phyloP scores from a whole-genome alignment of 2,113 vertebrate species.

The Canis aureus region DNA sequence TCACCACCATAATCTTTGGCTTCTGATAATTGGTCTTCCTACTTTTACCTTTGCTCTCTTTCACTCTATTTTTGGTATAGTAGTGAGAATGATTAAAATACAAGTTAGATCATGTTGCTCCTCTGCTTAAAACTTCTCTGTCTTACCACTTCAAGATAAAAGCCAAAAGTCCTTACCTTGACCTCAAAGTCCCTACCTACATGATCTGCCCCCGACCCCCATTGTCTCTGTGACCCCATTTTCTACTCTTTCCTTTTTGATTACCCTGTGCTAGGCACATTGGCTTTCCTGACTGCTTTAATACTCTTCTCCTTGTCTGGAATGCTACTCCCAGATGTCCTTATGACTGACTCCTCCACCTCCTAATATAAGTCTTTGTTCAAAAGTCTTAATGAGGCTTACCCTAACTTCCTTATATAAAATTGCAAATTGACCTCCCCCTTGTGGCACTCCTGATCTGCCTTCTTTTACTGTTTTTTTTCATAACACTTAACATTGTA shows the following conservation, averaged over 20 bases:
- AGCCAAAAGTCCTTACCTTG: neutral
- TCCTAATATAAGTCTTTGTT: neutral
- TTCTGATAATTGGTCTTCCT: conserved; percentile 12
- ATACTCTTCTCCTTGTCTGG: neutral
- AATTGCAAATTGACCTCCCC: neutral
- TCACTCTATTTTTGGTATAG: neutral
- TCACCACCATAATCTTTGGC: neutral
- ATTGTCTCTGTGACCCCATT: neutral
- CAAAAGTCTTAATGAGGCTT: neutral
- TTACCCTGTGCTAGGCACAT: neutral
- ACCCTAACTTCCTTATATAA: neutral
- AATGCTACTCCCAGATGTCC: neutral
- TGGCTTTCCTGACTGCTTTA: conserved; percentile 3
- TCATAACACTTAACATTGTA: neutral
- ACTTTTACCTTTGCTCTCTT: neutral
- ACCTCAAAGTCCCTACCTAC: neutral
- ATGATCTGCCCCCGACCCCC: neutral
- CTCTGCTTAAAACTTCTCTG: neutral
- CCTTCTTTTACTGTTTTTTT: neutral
- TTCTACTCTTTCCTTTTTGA: neutral
- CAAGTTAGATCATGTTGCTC: neutral
- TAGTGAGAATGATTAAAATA: neutral
- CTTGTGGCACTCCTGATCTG: neutral
- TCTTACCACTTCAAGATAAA: conserved; percentile 32
- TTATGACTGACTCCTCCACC: neutral